Evolutionary conservation across 2,888 invertebrate species (phyloP), one percentile per base, ranked within the genome.

Genomic region (Caenorhabditis zanzibari): DNA sequence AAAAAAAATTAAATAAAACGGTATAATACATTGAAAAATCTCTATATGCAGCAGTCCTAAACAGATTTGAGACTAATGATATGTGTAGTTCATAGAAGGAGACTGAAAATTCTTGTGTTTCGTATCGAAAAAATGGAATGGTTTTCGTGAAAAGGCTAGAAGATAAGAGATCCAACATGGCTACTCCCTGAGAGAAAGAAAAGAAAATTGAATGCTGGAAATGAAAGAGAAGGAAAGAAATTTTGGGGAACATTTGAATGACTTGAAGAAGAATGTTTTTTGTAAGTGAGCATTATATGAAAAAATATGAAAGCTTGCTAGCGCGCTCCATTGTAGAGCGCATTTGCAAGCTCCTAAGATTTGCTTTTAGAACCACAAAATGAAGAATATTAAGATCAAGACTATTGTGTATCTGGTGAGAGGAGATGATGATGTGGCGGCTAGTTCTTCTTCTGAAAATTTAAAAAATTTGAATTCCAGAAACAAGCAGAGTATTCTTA

Each of bases 401-500:
- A 59, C 38, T 47, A 72, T 58, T 7, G 66, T 72, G 47, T 49
- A 66, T 19, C 49, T 22, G 61, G 22, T 22, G n/a, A 26, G 19
- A 14, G 64, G 28, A 19, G 76, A 44, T 16, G 68, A 58, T 16
- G 68, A 63, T 14, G 68, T 69, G 14, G 63, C 19, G 6, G 59
- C 35, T n/a, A 69, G 35, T 24, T 69, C 74, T 64, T 81, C 63
- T 69, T 81, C 75, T 69, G 81, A 68, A 81, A 38, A 22, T 52
- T 24, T 10, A 38, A 38, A 41, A 12, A 35, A 22, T 26, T 59
- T 32, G 32, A 32, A 32, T 32, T 7, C 32, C 32, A 32, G 32
- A 32, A 32, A n/a, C n/a, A n/a, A n/a, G n/a, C n/a, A n/a, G n/a
- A n/a, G 32, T 6, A 47, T 54, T 75, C 90, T 85, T 61, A 91